Evolutionary conservation across 92 coral and sea anemone species (phyloP), one percentile per base, ranked within the genome.

Genomic region (Zoanthus sociatus): DNA sequence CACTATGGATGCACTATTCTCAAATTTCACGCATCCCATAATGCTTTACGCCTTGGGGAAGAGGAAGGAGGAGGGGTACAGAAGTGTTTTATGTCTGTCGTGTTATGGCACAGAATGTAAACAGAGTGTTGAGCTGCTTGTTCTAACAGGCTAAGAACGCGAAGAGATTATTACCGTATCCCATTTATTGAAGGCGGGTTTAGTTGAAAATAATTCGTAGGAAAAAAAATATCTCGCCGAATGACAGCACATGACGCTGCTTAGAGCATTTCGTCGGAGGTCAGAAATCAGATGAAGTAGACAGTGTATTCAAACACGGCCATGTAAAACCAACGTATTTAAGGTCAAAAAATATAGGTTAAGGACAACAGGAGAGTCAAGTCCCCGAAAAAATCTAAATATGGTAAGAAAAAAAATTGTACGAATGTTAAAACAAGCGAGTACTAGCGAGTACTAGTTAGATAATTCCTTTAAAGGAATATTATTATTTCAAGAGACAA

Each of bases 191-290:
- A 61, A 86, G 83, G 77, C 9, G 50, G 83, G 75, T 61, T 46
- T 86, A 83, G 89, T 61, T 76, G 64, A 66, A 60, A 26, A 86
- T 63, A 66, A 86, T 86, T 21, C 66, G 83, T 42, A 48, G 67
- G 26, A 26, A 26, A 66, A 86, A 86, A 46, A 61, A 76, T 83
- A 44, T 76, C 77, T 55, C 48, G 7, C 86, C 82, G 73, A 79
- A 69, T 64, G 85, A 30, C 63, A 56, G 68, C 87, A 81, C 87
- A 18, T 82, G 76, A 11, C 83, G 81, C 82, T 88, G 87, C 60
- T 79, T 77, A 70, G 78, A 78, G 63, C 87, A 78, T 70, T 78
- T 78, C 79, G 72, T 79, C 53, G 90, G 79, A 32, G 79, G 86
- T 48, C 50, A 51, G 68, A 48, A 33, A 74, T 87, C 90, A 61